Base-by-base conservation (phyloP, 1,140 invertebrate species). In the Drosophila obscura region DNA sequence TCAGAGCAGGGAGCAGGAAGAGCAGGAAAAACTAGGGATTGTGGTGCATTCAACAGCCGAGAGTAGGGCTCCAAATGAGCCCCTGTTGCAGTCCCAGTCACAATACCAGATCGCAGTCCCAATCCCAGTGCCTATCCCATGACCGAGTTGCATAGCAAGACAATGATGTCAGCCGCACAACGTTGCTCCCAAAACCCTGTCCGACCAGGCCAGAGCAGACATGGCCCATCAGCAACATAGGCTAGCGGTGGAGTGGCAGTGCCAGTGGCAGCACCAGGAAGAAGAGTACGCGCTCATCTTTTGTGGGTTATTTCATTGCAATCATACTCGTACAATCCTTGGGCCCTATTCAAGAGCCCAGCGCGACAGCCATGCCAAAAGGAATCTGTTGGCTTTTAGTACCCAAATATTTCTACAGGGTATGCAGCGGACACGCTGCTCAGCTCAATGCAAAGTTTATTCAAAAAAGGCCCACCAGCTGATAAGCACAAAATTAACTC, bases 91-190 rank as follows among this genome's bases (percentile, higher is more conserved):
- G 51, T 63, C 19, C 1, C 19, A 19, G 19, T 19, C 19, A 19
- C 19, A 19, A 1, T 19, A 19, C 19, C 19, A 19, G 19, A 19
- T 19, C 19, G 19, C 19, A 19, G 19, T 19, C 19, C 19, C 19
- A 19, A 19, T 19, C 19, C 19, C 19, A 19, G 19, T 1, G 19
- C 19, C 19, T 19, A 71, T n/a, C 24, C n/a, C 60, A 16, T 44
- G 61, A 71, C 41, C 71, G 53, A 65, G 53, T 63, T 43, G 73
- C 82, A 87, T 87, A 65, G 78, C 82, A 87, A 85, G 82, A 85
- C 82, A 85, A 85, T 85, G 82, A 85, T 85, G 82, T 87, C 82
- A 85, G 81, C 65, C 58, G 45, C 81, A 85, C 67, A 44, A 50
- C 39, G 51, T 51, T 35, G 41, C 49, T 55, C 28, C 62, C 19